Percentiles rank a stretch among this genome's conserved stretches.
These are phyloP conservation scores for Loxodonta africana DNA, from an alignment of 2,113 vertebrate genomes.

Conservation along the genomic window DNA sequence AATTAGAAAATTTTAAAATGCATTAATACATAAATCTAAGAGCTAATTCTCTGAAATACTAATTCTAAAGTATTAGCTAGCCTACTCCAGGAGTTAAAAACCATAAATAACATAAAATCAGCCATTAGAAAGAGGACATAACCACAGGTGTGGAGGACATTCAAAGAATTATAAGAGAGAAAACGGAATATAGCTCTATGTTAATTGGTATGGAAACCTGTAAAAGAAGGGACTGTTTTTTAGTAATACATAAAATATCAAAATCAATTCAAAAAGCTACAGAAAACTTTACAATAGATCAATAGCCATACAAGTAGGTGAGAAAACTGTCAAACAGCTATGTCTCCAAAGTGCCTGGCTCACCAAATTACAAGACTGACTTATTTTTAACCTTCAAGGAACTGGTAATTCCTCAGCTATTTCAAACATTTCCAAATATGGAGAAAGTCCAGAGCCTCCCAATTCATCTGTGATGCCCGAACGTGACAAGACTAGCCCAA, in stretches of 20 bases:
- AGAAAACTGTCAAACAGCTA: background rate
- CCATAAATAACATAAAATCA: background rate
- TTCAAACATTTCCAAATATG: constrained; percentile 8
- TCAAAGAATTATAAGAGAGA: background rate
- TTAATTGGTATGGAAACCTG: background rate
- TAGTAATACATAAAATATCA: background rate
- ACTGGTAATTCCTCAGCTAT: background rate
- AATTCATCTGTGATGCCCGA: background rate
- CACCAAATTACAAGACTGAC: background rate
- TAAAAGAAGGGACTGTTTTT: background rate
- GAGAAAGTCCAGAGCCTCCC: background rate
- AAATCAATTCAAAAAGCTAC: background rate
- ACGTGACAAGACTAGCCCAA: background rate
- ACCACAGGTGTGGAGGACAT: background rate
- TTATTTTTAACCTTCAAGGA: constrained; percentile 15
- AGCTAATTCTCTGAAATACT: background rate
- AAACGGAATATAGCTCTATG: background rate
- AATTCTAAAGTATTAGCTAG: background rate
- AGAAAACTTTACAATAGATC: background rate
- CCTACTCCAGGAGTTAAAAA: background rate
- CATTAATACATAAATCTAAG: background rate
- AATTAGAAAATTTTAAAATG: background rate
- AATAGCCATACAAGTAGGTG: background rate
- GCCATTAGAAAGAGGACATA: background rate
- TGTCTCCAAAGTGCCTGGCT: background rate